These are phyloP conservation scores for Actinia equina DNA, from an alignment of 64 coral and sea anemone genomes.

Conservation along the genomic window DNA sequence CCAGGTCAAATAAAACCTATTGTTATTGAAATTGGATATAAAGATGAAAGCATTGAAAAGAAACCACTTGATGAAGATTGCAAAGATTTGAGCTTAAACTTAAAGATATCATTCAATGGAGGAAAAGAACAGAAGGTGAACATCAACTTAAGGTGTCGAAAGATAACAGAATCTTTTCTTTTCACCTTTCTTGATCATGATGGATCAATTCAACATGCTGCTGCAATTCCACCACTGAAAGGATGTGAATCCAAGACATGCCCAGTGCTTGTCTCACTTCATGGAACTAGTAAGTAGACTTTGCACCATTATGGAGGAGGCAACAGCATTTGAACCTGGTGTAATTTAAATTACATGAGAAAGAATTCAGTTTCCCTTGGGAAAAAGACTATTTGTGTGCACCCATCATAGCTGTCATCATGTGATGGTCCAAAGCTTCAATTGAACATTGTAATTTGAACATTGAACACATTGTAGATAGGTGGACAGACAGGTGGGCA, in stretches of 20 bases:
- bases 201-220: conserved; percentile 91
- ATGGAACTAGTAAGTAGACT: conserved; percentile 87
- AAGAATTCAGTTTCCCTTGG: too few species aligned
- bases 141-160: conserved; percentile 71
- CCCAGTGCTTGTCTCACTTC: conserved; percentile 81
- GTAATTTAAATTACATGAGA: too few species aligned
- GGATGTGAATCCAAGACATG: conserved; percentile 34
- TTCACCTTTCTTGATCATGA: conserved; percentile 97
- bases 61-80: neutral
- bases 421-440: too few species aligned
- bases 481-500: too few species aligned
- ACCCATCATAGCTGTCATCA: too few species aligned
- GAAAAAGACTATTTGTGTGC: too few species aligned
- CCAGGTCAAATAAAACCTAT: conserved; percentile 84
- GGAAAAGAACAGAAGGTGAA: conserved; percentile 51
- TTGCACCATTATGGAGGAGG: too few species aligned
- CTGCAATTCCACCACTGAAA: conserved; percentile 72
- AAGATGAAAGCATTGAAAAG: conserved; percentile 26
- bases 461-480: too few species aligned
- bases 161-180: conserved; percentile 73
- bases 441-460: too few species aligned
- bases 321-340: too few species aligned
- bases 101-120: conserved; percentile 55
- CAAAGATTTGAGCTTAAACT: conserved; percentile 29
- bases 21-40: conserved; percentile 58